Evolutionary conservation across 2,113 vertebrate genomes (phyloP).

Genomic region (Cryptotis parvus): DNA sequence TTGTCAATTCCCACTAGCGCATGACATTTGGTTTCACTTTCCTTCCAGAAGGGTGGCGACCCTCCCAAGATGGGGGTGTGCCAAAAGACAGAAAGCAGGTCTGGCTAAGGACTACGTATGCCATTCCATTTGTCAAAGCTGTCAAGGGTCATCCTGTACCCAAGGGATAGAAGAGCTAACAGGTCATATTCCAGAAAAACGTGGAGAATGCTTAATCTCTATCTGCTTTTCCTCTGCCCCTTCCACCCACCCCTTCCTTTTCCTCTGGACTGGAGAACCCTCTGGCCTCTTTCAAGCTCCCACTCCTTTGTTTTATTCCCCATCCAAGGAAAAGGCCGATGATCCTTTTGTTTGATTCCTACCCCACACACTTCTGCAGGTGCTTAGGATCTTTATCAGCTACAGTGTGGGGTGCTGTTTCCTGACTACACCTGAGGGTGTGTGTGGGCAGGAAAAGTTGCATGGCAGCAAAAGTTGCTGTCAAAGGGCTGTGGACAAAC

Average conservation of each 20-base stretch:
- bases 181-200: neutral
- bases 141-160: neutral
- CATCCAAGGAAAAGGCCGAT: neutral
- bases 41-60: neutral
- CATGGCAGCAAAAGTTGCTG: neutral
- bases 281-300: rapidly evolving
- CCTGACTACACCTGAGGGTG: neutral
- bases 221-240: neutral
- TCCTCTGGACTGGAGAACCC: neutral
- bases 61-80: neutral
- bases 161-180: neutral
- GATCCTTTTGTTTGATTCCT: neutral
- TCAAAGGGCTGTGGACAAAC: neutral
- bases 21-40: neutral
- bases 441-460: too few relatives aligned
- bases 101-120: neutral
- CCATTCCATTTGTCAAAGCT: neutral
- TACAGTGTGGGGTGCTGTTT: neutral
- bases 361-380: neutral
- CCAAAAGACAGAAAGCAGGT: neutral
- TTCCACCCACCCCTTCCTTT: neutral
- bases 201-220: neutral
- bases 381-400: neutral
- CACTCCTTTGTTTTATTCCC: neutral
- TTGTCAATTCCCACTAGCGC: neutral